phyloP scores from a whole-genome alignment of 2,797 vertebrate species.

The Cossypha polioptera region DNA sequence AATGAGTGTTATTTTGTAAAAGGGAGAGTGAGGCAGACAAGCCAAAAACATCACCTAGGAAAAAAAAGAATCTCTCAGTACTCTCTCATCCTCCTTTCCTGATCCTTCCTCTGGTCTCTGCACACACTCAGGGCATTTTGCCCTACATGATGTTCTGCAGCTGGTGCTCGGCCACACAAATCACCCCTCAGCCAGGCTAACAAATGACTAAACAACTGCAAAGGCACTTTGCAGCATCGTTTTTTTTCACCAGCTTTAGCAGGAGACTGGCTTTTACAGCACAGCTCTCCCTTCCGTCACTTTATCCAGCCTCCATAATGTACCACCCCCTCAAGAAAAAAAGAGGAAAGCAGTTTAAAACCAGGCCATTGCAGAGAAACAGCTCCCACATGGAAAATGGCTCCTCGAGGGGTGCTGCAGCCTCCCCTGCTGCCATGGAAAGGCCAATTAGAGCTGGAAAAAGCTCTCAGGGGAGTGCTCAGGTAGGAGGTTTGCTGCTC shows the following conservation, averaged over 20 bases:
- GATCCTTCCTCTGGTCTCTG: not conserved
- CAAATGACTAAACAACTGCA: constrained; percentile 42
- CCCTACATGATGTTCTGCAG: not conserved
- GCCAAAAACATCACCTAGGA: not conserved
- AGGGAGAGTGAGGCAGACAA: not conserved
- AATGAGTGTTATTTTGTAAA: not conserved
- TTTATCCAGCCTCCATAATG: not conserved
- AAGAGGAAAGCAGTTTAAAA: constrained; percentile 4
- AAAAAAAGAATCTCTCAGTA: not conserved
- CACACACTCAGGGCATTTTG: not conserved
- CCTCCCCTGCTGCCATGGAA: not conserved
- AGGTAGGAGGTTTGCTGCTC: not conserved
- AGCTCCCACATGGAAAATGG: constrained; percentile 26
- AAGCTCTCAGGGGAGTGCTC: not conserved
- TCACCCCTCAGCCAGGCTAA: constrained; percentile 18
- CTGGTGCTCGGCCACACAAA: not conserved
- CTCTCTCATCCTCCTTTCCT: not conserved
- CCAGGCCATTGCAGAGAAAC: constrained; percentile 11
- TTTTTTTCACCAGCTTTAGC: constrained; percentile 25
- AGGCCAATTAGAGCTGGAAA: not conserved
- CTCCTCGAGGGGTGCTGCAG: not conserved
- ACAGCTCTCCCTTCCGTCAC: not conserved
- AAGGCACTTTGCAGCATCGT: constrained; percentile 27
- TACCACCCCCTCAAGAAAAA: constrained; percentile 26
- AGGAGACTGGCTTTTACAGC: constrained; percentile 16